These are phyloP conservation scores for Molossus molossus DNA, from an alignment of 2,797 vertebrate genomes.

Conservation along the genomic window DNA sequence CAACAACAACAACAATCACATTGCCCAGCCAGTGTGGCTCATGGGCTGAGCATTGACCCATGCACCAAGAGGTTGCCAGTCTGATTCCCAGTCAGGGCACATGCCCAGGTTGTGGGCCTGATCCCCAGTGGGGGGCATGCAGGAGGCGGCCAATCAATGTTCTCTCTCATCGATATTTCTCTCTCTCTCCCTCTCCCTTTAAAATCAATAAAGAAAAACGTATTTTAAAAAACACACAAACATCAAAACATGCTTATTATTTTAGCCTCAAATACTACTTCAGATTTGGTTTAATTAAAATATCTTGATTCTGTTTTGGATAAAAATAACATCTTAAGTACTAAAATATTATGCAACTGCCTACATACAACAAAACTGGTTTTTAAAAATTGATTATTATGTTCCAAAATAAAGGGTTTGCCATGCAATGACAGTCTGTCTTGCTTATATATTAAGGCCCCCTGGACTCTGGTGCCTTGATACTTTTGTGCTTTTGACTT, in stretches of 20 bases:
- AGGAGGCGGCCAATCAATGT: no score
- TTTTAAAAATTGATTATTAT: slow-evolving; percentile 14
- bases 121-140: no score
- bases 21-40: no score
- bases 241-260: not conserved
- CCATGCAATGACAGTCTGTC: not conserved
- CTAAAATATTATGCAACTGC: not conserved
- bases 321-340: slow-evolving; percentile 25
- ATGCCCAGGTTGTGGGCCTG: no score
- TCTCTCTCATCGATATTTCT: no score
- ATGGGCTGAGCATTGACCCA: no score
- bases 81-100: no score
- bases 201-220: no score
- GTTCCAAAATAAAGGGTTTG: slow-evolving; percentile 12
- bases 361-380: slow-evolving; percentile 23
- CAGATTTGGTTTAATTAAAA: slow-evolving; percentile 69
- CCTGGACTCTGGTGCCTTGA: not conserved
- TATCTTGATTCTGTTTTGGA: not conserved
- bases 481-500: slow-evolving; percentile 48
- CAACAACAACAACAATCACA: no score
- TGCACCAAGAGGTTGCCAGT: no score
- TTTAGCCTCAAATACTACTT: slow-evolving; percentile 31
- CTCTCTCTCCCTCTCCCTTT: no score
- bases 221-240: not conserved
- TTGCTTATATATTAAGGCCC: slow-evolving; percentile 24